phyloP scores from a whole-genome alignment of 2,888 invertebrate species.

The Tortricodes alternella region DNA sequence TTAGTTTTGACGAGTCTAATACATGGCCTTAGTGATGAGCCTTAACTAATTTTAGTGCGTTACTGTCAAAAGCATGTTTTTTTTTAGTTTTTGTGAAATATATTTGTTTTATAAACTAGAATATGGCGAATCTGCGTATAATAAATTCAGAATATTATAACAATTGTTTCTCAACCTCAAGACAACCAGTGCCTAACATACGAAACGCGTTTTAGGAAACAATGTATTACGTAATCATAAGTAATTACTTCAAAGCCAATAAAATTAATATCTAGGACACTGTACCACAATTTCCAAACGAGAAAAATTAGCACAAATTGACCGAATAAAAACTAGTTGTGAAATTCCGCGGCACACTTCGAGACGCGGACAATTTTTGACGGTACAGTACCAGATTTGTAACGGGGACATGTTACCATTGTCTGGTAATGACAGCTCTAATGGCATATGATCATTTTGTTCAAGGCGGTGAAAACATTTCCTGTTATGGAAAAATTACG shows the following conservation, averaged over 20 bases:
- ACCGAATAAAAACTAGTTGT: constrained; percentile 33
- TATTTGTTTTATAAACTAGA: no score
- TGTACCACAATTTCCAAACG: constrained; percentile 19
- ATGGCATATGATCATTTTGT: background rate
- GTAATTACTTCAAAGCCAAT: constrained; percentile 6
- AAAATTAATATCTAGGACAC: constrained; percentile 16
- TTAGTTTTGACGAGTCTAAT: no score
- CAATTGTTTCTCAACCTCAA: no score
- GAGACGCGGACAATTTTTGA: background rate
- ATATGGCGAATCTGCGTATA: no score
- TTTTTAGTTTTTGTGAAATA: no score
- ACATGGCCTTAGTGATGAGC: no score
- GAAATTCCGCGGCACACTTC: constrained; percentile 42
- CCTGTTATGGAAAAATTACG: no score
- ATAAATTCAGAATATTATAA: no score
- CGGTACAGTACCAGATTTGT: constrained; percentile 3
- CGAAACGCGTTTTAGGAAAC: no score
- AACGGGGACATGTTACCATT: constrained; percentile 13
- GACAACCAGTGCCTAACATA: no score
- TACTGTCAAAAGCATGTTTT: no score
- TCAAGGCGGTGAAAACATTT: background rate
- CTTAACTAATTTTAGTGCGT: no score
- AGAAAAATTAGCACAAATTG: constrained; percentile 20
- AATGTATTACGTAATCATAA: background rate
- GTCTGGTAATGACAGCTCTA: constrained; percentile 4